Evolutionary conservation across 2,797 vertebrate genomes (phyloP), one percentile per base, ranked within the genome.

Genomic region (Rhynchonycteris naso): DNA sequence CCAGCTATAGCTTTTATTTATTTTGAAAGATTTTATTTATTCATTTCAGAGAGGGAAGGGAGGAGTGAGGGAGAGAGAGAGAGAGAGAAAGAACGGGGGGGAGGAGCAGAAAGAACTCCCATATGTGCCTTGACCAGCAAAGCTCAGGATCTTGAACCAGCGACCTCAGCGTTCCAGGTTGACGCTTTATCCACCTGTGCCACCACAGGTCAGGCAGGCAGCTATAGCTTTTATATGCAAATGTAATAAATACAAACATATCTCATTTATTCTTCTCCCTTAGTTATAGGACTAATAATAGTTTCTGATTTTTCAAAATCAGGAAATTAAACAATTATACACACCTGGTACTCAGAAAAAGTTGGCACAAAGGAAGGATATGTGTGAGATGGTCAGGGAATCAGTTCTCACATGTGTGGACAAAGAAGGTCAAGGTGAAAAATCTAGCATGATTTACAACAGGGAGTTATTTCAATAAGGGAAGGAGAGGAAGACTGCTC

Each of bases 251-350:
- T 38, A 61, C 59, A 9, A 89, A 86, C 13, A 90, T 7, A 71
- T 13, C 19, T 63, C 50, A 54, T 33, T 90, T 78, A 81, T 74
- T 75, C 9, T 78, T 83, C 26, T 87, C 68, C 19, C 43, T 85
- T 63, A 80, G 81, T 61, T 65, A 81, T 0, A 85, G 63, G 33
- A 83, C 18, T 13, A 66, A 8, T 22, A 66, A 52, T 19, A 75
- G 56, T 76, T 95, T 90, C 61, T 85, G 24, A 78, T 43, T 85
- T 79, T 74, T 30, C 30, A 4, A 89, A 81, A 88, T 90, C 74
- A 65, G 82, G 54, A 92, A 38, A 85, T 43, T 88, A 63, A 78
- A 82, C 50, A 72, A 61, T 69, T 78, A 66, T 26, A 79, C 8
- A 61, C 8, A 83, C 47, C 11, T 16, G 22, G 52, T 91, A 93